Conservation (phyloP, 2,888 invertebrate species). For the Leptinotarsa rubiginosa region DNA sequence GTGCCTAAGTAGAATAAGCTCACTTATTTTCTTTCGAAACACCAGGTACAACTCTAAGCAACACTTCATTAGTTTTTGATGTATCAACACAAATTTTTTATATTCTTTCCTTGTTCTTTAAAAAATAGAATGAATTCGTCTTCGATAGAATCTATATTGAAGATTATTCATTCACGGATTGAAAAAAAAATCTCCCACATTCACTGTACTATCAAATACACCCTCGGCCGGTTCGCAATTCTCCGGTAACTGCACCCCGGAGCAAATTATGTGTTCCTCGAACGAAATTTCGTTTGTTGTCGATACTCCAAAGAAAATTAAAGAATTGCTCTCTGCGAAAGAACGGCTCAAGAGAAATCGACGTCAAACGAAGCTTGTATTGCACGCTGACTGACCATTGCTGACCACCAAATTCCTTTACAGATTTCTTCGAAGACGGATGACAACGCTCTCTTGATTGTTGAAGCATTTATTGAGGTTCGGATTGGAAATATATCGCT, state of each 20-base stretch:
- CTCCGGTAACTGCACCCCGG: not conserved
- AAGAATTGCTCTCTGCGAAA: constrained; percentile 38
- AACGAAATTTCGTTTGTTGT: constrained; percentile 10
- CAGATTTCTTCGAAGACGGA: constrained; percentile 31
- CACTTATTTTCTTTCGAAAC: too few relatives aligned
- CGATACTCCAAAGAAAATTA: constrained; percentile 14
- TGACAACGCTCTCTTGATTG: constrained; percentile 33
- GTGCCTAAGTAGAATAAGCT: too few relatives aligned
- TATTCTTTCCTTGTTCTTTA: too few relatives aligned
- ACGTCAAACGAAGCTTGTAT: constrained; percentile 44
- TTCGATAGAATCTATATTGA: too few relatives aligned
- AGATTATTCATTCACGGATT: too few relatives aligned
- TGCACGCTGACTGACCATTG: constrained; percentile 40
- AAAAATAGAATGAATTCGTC: too few relatives aligned
- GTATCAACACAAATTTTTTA: too few relatives aligned
- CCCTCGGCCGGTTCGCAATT: not conserved
- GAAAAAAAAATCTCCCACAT: not conserved
- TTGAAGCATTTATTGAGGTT: constrained; percentile 30
- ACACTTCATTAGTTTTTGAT: too few relatives aligned
- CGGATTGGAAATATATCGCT: constrained; percentile 27
- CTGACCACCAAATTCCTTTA: constrained; percentile 36
- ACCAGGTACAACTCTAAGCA: too few relatives aligned
- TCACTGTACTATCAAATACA: not conserved
- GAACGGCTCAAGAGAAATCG: constrained; percentile 34
- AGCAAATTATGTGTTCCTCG: constrained; percentile 1